These are phyloP conservation scores for Drosophila nigrodunni DNA, from an alignment of 1,140 invertebrate species.

Conservation along the genomic window DNA sequence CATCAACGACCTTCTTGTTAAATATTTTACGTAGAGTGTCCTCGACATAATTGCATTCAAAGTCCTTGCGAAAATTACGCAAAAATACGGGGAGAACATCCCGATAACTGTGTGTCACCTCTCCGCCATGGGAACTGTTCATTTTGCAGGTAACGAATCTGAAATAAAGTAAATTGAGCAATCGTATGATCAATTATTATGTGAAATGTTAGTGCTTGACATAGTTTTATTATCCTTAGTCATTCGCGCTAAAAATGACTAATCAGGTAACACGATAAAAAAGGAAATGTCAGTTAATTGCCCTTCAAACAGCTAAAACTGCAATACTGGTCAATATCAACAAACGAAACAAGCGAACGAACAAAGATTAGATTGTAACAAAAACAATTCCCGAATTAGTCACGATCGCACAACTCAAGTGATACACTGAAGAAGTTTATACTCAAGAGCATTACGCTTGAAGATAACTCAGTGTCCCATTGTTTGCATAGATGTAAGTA, in stretches of 20 bases:
- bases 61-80: conserved; percentile 43
- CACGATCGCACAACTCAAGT: not conserved
- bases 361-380: conserved; percentile 7
- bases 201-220: not conserved
- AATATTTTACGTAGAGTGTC: conserved; percentile 30
- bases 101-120: conserved; percentile 21
- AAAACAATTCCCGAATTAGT: not conserved
- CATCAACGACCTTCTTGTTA: conserved; percentile 46
- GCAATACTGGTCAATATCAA: not conserved
- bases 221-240: not conserved
- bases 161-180: not conserved
- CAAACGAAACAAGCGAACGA: too few relatives aligned
- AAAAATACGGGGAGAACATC: conserved; percentile 56
- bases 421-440: conserved; percentile 4
- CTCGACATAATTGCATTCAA: conserved; percentile 59
- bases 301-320: conserved; percentile 1
- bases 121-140: not conserved
- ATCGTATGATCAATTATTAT: not conserved
- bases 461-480: conserved; percentile 1
- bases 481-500: not conserved
- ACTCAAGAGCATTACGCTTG: not conserved
- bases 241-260: not conserved
- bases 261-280: conserved; percentile 7
- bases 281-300: conserved; percentile 19
- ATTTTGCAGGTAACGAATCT: not conserved